These are phyloP conservation scores for Mormyrus iriodes DNA, from an alignment of 2,113 vertebrate species.

Conservation along the genomic window DNA sequence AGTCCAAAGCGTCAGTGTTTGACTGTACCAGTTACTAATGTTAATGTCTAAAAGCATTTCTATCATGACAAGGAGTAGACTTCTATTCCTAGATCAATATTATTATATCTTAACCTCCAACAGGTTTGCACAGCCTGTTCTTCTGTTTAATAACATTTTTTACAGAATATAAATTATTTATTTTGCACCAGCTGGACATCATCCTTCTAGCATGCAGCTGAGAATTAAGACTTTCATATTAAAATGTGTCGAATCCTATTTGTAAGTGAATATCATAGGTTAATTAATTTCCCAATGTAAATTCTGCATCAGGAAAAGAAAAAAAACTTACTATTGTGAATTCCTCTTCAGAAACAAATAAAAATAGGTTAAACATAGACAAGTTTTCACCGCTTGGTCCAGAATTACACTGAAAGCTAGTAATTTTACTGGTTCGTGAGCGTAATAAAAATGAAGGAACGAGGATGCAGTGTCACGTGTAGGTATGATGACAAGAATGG, in stretches of 20 bases:
- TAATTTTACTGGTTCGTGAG: background rate
- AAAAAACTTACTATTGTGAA: background rate
- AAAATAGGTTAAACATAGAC: background rate
- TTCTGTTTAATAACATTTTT: constrained; percentile 14
- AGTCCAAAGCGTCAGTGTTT: constrained; percentile 13
- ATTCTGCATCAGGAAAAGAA: background rate
- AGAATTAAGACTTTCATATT: background rate
- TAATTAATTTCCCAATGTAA: background rate
- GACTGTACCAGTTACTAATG: constrained; percentile 19
- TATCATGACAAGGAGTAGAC: constrained; percentile 4
- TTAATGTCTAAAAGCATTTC: constrained; percentile 13
- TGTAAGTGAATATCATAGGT: background rate
- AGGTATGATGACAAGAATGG: background rate
- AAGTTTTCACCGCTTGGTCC: background rate
- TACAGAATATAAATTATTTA: constrained; percentile 13
- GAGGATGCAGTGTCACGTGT: background rate
- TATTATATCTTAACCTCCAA: constrained; percentile 3
- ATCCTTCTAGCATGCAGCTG: background rate
- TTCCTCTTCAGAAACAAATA: constrained; percentile 9
- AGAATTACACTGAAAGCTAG: background rate
- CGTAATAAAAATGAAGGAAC: background rate
- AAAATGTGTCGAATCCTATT: constrained; percentile 5
- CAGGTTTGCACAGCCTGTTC: constrained; percentile 3
- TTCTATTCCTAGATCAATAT: background rate
- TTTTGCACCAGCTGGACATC: constrained; percentile 4